A percentile compares a stretch with the other conserved stretches of the same genome.
These are phyloP conservation scores for Mastacembelus armatus DNA, from an alignment of 2,797 vertebrate species.

Conservation along the genomic window DNA sequence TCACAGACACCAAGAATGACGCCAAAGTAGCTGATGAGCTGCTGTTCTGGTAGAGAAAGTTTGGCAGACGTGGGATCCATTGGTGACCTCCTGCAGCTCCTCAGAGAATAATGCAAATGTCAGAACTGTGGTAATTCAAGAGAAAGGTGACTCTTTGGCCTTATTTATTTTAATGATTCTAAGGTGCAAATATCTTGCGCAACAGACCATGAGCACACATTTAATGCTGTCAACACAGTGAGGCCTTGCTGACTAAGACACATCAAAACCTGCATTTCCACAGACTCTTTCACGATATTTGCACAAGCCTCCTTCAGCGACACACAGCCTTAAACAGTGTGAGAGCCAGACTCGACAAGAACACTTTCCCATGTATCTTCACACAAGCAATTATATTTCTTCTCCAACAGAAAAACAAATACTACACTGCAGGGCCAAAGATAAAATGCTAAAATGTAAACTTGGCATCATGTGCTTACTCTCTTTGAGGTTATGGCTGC, in stretches of 20 bases:
- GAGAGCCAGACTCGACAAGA: conserved; percentile 19
- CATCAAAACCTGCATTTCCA: conserved; percentile 35
- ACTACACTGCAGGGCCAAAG: conserved; percentile 29
- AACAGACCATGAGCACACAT: conserved; percentile 9
- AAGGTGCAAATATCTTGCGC: neutral
- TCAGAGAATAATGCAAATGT: neutral
- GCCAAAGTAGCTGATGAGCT: neutral
- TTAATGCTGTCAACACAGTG: conserved; percentile 12
- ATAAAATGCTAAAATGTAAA: conserved; percentile 14
- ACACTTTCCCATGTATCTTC: conserved; percentile 32
- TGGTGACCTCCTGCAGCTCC: neutral
- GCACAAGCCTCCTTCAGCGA: conserved; percentile 33
- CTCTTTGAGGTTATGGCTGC: conserved; percentile 39
- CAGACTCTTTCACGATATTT: conserved; percentile 32
- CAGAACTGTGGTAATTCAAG: neutral
- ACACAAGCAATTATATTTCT: conserved; percentile 39
- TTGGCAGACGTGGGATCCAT: neutral
- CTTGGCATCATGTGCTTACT: conserved; percentile 23
- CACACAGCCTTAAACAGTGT: conserved; percentile 14
- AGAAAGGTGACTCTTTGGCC: neutral
- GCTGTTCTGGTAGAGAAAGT: conserved; percentile 2
- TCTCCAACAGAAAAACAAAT: conserved; percentile 31
- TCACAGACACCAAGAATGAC: neutral
- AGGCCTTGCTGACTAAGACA: conserved; percentile 41
- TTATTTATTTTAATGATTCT: too few species aligned